Conservation (phyloP, 2,888 invertebrate genomes). For the Pammene fasciana region DNA sequence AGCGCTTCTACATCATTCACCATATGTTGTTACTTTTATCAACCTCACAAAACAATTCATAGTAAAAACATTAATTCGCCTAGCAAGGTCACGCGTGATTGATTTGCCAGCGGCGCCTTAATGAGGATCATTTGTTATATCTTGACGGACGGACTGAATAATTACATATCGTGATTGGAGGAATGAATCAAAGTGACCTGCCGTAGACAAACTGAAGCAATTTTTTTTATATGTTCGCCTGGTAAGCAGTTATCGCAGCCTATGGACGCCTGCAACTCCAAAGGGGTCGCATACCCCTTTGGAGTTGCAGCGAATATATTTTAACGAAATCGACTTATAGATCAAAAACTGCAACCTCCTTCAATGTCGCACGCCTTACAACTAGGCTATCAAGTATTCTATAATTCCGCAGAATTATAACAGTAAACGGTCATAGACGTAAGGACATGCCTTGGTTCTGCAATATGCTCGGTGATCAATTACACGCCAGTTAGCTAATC, state of each 20-base stretch:
- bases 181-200: background rate
- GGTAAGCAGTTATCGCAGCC: too few species aligned
- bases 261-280: too few species aligned
- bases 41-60: slow-evolving; percentile 19
- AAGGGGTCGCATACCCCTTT: too few species aligned
- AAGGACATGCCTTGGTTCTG: slow-evolving; percentile 45
- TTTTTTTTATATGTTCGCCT: too few species aligned
- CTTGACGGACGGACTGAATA: slow-evolving; percentile 31
- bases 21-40: background rate
- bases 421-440: background rate
- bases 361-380: too few species aligned
- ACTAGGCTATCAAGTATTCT: too few species aligned
- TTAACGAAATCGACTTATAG: too few species aligned
- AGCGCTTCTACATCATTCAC: too few species aligned
- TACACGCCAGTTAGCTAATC: slow-evolving; percentile 53
- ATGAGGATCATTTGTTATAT: slow-evolving; percentile 35
- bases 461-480: slow-evolving; percentile 50
- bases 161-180: slow-evolving; percentile 10
- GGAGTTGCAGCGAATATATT: too few species aligned
- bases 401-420: too few species aligned
- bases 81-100: slow-evolving; percentile 27
- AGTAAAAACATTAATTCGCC: slow-evolving; percentile 30
- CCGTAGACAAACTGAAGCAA: too few species aligned
- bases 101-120: slow-evolving; percentile 27
- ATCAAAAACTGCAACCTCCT: too few species aligned